These are phyloP conservation scores for Tridacna crocea DNA, from an alignment of 2,888 invertebrate species.

Conservation along the genomic window DNA sequence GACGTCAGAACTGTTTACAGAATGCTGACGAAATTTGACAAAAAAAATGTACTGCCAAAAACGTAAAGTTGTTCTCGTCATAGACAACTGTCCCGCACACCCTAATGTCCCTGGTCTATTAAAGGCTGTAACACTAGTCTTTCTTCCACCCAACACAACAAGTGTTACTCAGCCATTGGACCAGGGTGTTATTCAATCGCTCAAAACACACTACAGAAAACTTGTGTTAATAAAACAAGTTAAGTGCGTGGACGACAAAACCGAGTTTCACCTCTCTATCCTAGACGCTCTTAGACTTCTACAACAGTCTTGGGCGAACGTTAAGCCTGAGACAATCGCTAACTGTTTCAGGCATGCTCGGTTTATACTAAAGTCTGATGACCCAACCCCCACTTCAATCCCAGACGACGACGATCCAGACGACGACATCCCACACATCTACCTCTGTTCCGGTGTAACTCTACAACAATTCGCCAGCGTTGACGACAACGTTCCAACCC, in stretches of 20 bases:
- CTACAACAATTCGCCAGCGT: not conserved
- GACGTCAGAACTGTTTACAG: no score
- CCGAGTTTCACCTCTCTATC: conserved; percentile 29
- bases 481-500: conserved; percentile 5
- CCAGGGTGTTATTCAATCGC: conserved; percentile 64
- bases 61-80: conserved; percentile 50
- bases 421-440: no score
- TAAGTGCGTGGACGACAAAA: no score
- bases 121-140: conserved; percentile 55
- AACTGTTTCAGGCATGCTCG: no score
- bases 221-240: conserved; percentile 17
- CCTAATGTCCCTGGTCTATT: conserved; percentile 51
- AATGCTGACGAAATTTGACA: no score
- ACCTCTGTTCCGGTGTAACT: no score
- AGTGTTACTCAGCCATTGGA: conserved; percentile 68
- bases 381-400: no score
- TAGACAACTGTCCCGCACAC: conserved; percentile 70
- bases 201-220: conserved; percentile 60
- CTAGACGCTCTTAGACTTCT: conserved; percentile 58
- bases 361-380: no score
- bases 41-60: conserved; percentile 34
- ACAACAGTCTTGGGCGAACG: conserved; percentile 49
- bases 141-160: conserved; percentile 71
- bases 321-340: conserved; percentile 22
- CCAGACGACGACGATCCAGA: no score